Evolutionary conservation across 1,140 invertebrate genomes (phyloP).

Genomic region (Zophobas morio): DNA sequence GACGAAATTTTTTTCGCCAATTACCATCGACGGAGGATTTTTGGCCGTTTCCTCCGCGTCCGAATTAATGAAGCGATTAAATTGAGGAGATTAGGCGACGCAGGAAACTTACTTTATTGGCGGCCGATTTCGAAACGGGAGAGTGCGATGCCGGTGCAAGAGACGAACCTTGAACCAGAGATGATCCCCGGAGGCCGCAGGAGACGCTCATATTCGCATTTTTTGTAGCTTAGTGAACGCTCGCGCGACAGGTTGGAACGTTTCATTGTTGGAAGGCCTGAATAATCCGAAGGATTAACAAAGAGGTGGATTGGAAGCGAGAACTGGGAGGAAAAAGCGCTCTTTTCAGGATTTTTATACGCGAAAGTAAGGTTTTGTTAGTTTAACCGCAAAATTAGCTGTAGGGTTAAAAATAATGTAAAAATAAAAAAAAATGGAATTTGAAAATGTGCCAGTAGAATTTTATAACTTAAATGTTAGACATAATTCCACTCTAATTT

Average conservation of each 20-base stretch:
- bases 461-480: too few species aligned
- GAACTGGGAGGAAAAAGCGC: background rate
- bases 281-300: background rate
- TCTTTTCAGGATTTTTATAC: background rate
- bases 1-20: background rate
- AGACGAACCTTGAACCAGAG: constrained; percentile 54
- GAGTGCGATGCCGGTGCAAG: constrained; percentile 52
- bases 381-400: too few species aligned
- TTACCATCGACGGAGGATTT: background rate
- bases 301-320: background rate
- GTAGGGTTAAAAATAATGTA: too few species aligned
- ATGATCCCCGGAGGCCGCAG: constrained; percentile 26
- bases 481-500: too few species aligned
- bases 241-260: constrained; percentile 1
- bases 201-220: constrained; percentile 41
- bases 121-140: background rate
- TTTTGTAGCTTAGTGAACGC: constrained; percentile 19
- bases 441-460: too few species aligned
- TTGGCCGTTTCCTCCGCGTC: too few species aligned
- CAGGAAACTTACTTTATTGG: too few species aligned
- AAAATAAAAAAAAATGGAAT: too few species aligned
- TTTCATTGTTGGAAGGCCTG: background rate
- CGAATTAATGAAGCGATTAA: too few species aligned
- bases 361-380: too few species aligned
- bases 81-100: too few species aligned